A percentile compares a stretch with the other conserved stretches of the same genome.
Evolutionary conservation across 2,113 vertebrate genomes (phyloP).

Genomic region (Sorex fumeus): DNA sequence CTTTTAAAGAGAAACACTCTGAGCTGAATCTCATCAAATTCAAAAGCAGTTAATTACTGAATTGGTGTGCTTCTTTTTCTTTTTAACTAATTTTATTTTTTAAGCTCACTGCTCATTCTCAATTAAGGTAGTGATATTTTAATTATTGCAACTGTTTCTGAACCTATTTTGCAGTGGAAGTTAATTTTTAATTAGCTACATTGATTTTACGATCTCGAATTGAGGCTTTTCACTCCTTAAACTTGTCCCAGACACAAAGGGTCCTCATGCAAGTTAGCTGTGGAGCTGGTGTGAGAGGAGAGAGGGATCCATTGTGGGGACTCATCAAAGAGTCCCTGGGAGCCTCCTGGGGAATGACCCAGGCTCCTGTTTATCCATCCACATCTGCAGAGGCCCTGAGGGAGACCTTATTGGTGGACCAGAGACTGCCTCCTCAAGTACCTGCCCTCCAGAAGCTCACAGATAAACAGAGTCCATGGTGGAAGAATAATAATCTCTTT

Average conservation of each 20-base stretch:
- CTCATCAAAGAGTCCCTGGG: not conserved
- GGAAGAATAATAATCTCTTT: not conserved
- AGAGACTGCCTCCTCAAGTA: not conserved
- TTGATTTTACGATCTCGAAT: conserved; percentile 60
- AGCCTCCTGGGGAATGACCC: not conserved
- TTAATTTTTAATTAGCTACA: conserved; percentile 80
- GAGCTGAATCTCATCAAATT: conserved; percentile 55
- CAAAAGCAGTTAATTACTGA: conserved; percentile 76
- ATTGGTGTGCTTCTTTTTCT: not conserved
- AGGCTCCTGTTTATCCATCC: not conserved
- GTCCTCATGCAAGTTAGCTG: not conserved
- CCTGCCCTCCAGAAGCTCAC: not conserved
- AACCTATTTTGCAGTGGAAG: conserved; percentile 76
- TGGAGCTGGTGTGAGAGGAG: not conserved
- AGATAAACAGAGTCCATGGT: not conserved
- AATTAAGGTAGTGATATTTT: conserved; percentile 78
- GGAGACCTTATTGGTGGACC: not conserved
- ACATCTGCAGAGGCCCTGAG: not conserved
- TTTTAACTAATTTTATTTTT: conserved; percentile 78
- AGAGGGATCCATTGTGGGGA: not conserved
- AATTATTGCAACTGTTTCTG: conserved; percentile 79
- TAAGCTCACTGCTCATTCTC: conserved; percentile 73
- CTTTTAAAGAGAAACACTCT: conserved; percentile 62
- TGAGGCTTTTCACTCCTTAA: conserved; percentile 28
- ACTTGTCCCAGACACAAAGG: not conserved